Base-by-base conservation (phyloP, 2,888 invertebrate species). In the Calameuta pallipes region DNA sequence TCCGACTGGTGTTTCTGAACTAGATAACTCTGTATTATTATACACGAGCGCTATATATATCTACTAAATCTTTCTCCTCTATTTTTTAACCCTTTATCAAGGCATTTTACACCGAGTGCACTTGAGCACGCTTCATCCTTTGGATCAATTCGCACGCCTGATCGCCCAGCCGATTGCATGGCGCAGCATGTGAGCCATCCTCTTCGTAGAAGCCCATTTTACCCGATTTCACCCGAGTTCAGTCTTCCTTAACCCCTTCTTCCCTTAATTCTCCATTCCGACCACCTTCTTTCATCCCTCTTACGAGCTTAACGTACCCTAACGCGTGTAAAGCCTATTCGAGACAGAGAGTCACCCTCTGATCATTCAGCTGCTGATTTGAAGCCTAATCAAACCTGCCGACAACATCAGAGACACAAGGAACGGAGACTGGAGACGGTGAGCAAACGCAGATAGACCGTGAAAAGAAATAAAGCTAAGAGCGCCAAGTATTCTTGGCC, bases 121-220 rank as follows among this genome's bases (percentile, higher is more conserved):
- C 77, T 76, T 23, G 56, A 56, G 56, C 56, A 56, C 56, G 56
- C 23, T 71, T 71, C 71, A 80, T 84, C 80, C 81, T 82, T 78
- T 79, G 81, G 82, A 80, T 83, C 82, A 82, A 83, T 83, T 78
- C 79, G 71, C 76, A 80, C 81, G 84, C 81, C 80, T 78, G 79
- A 83, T 85, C 79, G 82, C 79, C 75, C 78, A 75, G 69, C 75
- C 78, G 80, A 76, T 76, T 78, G 75, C 79, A 80, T 74, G 80
- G 81, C 77, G 73, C 76, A 69, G 71, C 75, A 76, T 76, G 68
- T 76, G 78, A 69, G 80, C 74, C 75, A 78, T 78, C 78, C 81
- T 77, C 78, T 75, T 73, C 78, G n/a, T 31, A 15, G 34, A 13
- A 31, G 34, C 31, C 56, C 56, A 9, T 56, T 56, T 56, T 56